Base-by-base conservation (phyloP, 1,140 invertebrate species). In the Cotesia typhae region DNA sequence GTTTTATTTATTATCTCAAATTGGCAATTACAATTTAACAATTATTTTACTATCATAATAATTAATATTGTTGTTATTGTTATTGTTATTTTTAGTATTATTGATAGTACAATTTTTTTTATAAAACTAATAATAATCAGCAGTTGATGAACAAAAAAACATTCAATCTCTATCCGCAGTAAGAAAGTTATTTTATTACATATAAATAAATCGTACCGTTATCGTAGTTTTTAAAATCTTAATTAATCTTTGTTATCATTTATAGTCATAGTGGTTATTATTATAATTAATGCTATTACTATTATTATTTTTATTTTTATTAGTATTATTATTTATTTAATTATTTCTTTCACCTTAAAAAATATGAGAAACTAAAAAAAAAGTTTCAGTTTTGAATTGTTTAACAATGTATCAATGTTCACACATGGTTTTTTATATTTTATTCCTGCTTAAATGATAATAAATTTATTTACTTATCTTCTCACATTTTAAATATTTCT, bases 11-110 rank as follows among this genome's bases (percentile, higher is more conserved):
- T 81, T 81, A 79, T 76, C 70, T 79, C 70, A 78, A 78, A 75
- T 80, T 78, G 77, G 75, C 78, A 79, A 81, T 80, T 80, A 81
- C 79, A 81, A 76, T 47, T 47, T 80, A 81, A 78, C 77, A 80
- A 75, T 14, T 55, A 55, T 10, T 9, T 47, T 47, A 47, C 10
- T 47, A 47, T 47, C 79, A 79, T 68, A 76, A 61, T 73, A 71
- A 76, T 67, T 66, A 72, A 51, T 60, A 67, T 61, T 65, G 38
- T 75, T 64, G 67, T 65, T 64, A 41, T 76, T 64, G 67, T 65
- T 64, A 41, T 76, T 73, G 70, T 67, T 55, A 70, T 74, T 61
- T 2, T 55, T 6, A 55, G 12, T 55, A 17, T 55, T 55, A 55
- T 55, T 6, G 10, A 47, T 47, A 47, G 41, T 65, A 71, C 51